Conservation (phyloP, 2,113 vertebrate genomes). For the Seriola rivoliana region DNA sequence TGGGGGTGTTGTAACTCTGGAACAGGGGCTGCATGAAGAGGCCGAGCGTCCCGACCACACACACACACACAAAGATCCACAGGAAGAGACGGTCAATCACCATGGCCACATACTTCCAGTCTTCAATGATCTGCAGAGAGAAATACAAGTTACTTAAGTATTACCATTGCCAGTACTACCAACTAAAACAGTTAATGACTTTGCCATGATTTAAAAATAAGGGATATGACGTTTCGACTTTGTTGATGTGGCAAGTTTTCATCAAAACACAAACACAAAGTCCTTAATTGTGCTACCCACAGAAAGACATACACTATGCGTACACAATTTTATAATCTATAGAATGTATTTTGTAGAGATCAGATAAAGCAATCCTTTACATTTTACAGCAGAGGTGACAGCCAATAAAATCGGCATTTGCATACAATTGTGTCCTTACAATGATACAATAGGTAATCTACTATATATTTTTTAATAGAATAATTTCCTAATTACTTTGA, state of each 20-base stretch:
- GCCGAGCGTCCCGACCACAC: slow-evolving; percentile 84
- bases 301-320: no score
- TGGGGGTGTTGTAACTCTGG: slow-evolving; percentile 84
- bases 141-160: slow-evolving; percentile 7
- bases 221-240: background rate
- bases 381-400: no score
- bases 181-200: background rate
- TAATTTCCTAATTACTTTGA: no score
- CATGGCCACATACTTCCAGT: slow-evolving; percentile 89
- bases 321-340: no score
- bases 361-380: no score
- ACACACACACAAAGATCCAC: slow-evolving; percentile 87
- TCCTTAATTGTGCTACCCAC: no score
- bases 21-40: slow-evolving; percentile 88
- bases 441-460: background rate
- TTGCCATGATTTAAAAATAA: background rate
- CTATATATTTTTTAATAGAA: background rate
- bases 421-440: no score
- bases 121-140: slow-evolving; percentile 83
- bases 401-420: background rate
- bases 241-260: background rate
- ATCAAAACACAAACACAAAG: no score
- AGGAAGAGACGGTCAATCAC: slow-evolving; percentile 87
- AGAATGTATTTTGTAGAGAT: no score
- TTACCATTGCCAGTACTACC: background rate